Evolutionary conservation across 1,140 invertebrate species (phyloP).

Genomic region (Drosophila melanogaster): DNA sequence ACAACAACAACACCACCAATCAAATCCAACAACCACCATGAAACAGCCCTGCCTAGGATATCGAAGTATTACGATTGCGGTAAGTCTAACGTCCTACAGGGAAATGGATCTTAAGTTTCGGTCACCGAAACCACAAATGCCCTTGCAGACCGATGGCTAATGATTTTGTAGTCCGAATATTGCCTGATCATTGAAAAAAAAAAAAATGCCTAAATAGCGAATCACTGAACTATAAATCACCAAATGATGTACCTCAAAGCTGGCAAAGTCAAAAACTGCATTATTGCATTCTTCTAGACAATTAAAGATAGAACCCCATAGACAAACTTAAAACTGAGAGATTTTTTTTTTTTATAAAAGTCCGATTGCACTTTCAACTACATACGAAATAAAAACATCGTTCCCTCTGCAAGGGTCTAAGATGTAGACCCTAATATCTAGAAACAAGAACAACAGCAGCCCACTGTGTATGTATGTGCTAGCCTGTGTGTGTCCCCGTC

Average conservation of each 20-base stretch:
- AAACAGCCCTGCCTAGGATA: slow-evolving; percentile 88
- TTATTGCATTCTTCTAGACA: too few species aligned
- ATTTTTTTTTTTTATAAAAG: not conserved
- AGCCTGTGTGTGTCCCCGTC: slow-evolving; percentile 42
- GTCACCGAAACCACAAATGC: slow-evolving; percentile 1
- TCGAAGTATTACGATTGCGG: slow-evolving; percentile 88
- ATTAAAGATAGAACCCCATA: too few species aligned
- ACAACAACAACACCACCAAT: slow-evolving; percentile 59
- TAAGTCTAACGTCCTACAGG: slow-evolving; percentile 85
- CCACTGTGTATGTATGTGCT: slow-evolving; percentile 41
- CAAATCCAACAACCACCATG: slow-evolving; percentile 43
- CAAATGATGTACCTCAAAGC: too few species aligned
- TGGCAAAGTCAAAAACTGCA: too few species aligned
- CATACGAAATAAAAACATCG: not conserved
- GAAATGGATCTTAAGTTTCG: slow-evolving; percentile 6
- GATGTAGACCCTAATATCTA: not conserved
- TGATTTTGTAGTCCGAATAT: not conserved
- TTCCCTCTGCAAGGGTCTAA: slow-evolving; percentile 4
- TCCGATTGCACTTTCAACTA: not conserved
- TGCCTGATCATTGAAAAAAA: too few species aligned
- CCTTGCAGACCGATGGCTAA: slow-evolving; percentile 21
- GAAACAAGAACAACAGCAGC: slow-evolving; percentile 6
- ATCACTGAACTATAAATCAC: too few species aligned
- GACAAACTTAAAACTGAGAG: not conserved
- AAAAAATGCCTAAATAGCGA: too few species aligned